Base-by-base conservation (phyloP, 2,888 invertebrate species). In the Abscondita cerata region DNA sequence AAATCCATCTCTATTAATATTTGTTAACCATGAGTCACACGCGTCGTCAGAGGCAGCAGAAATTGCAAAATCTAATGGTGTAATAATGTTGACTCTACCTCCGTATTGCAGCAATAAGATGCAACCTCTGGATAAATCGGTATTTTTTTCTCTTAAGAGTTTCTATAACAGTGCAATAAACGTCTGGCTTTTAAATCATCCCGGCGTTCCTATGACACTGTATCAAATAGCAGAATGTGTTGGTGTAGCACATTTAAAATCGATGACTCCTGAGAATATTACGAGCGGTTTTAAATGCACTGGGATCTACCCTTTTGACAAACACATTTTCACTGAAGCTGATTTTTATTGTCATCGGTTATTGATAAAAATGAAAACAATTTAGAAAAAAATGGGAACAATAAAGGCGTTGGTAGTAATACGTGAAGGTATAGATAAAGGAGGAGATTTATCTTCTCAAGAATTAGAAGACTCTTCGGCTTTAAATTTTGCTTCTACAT, bases 201-300 rank as follows among this genome's bases (percentile, higher is more conserved):
- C n/a, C 36, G 36, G 2, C 4, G 11, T 36, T 36, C 36, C 36
- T 36, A 12, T 36, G 36, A 12, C 36, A 6, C 11, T 36, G 36
- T 36, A 36, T 36, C 36, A 36, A 36, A 36, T 36, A n/a, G n/a
- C n/a, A 36, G 36, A 36, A 11, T 36, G 36, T 36, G 36, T n/a
- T 9, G 36, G 36, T 36, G 36, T 36, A 11, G 12, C 25, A 2
- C 12, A 36, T 9, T 9, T 11, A 36, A 36, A 36, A 9, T 36
- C 36, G 36, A 12, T 12, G 36, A 36, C 11, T 36, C 36, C 36
- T 36, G 11, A 36, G 11, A 36, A 36, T 9, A 12, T 36, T 36
- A 36, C 11, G 4, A 36, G 36, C 36, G 36, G 36, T 2, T 36
- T 36, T 36, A 36, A 36, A 36, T 36, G 5, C 11, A 36, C 36